Evolutionary conservation across 2,797 vertebrate species (phyloP).

Genomic region (Xiphorhynchus erythropygius): DNA sequence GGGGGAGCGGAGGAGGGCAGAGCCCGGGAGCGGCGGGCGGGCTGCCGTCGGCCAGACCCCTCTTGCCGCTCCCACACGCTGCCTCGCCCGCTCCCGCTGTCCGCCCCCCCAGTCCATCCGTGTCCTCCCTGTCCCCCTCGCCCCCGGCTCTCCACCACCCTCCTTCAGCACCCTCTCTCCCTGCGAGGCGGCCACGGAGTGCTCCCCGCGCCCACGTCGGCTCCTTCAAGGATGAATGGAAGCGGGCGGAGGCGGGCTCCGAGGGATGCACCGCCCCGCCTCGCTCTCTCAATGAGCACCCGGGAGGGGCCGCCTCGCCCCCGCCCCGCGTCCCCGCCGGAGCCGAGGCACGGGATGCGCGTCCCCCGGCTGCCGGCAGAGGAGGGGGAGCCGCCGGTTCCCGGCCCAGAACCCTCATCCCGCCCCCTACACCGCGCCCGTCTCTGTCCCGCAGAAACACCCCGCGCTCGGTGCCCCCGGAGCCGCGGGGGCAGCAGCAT

Average conservation of each 20-base stretch:
- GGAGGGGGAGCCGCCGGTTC: neutral
- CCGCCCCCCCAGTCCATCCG: neutral
- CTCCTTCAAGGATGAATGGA: conserved; percentile 17
- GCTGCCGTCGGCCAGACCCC: no score
- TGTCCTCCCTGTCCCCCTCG: neutral
- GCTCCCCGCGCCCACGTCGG: rapidly evolving
- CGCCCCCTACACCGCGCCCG: no score
- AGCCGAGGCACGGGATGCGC: neutral
- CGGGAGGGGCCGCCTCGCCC: neutral
- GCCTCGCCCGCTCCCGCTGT: neutral
- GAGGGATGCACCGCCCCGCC: neutral
- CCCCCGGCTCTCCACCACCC: neutral
- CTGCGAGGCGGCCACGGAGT: neutral
- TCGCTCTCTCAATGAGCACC: neutral
- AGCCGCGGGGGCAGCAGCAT: neutral
- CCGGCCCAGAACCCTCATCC: neutral
- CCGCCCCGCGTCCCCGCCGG: neutral
- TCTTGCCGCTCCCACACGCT: neutral
- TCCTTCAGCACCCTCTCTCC: neutral
- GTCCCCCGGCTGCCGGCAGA: neutral
- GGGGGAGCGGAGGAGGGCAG: neutral
- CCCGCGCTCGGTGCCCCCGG: neutral
- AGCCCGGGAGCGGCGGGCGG: neutral
- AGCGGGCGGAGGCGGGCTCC: neutral
- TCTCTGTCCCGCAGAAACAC: neutral